These are phyloP conservation scores for Takifugu ocellatus DNA, from an alignment of 2,797 vertebrate genomes.

Conservation along the genomic window DNA sequence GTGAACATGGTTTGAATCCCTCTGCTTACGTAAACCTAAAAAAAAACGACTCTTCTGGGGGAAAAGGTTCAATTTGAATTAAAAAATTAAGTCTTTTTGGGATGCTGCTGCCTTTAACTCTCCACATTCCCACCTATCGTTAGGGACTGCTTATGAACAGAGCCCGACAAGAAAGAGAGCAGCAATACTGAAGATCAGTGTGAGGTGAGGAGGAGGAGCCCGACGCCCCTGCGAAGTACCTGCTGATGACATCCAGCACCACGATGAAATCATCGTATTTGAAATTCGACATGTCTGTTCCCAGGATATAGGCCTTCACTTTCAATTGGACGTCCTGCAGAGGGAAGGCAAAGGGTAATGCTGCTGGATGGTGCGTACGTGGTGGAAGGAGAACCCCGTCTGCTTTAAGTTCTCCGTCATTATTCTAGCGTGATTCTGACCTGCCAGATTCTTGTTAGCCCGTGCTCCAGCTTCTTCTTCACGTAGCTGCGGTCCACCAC, in stretches of 20 bases:
- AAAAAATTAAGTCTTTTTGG: too few relatives aligned
- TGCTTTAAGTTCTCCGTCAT: too few relatives aligned
- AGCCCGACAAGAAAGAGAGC: background rate
- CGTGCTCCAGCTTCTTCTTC: conserved; percentile 96
- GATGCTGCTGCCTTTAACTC: too few relatives aligned
- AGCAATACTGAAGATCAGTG: conserved; percentile 36
- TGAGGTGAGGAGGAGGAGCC: conserved; percentile 36
- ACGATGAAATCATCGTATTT: conserved; percentile 99
- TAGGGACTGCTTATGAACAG: background rate
- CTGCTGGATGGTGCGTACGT: conserved; percentile 2
- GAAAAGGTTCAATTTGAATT: too few relatives aligned
- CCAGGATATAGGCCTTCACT: conserved; percentile 96
- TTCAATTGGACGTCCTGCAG: conserved; percentile 95
- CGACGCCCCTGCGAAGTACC: conserved; percentile 68
- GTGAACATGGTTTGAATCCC: too few relatives aligned
- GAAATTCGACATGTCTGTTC: conserved; percentile 97
- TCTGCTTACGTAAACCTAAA: too few relatives aligned
- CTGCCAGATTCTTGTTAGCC: conserved; percentile 98
- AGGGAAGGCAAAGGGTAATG: conserved; percentile 2
- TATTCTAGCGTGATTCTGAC: conserved; percentile 53
- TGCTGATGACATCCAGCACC: conserved; percentile 96
- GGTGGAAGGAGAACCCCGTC: background rate
- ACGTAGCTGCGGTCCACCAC: conserved; percentile 92
- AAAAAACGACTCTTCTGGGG: too few relatives aligned
- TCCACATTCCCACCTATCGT: too few relatives aligned